Conservation (phyloP, 2,113 vertebrate genomes). For the Sporophila hypoxantha region DNA sequence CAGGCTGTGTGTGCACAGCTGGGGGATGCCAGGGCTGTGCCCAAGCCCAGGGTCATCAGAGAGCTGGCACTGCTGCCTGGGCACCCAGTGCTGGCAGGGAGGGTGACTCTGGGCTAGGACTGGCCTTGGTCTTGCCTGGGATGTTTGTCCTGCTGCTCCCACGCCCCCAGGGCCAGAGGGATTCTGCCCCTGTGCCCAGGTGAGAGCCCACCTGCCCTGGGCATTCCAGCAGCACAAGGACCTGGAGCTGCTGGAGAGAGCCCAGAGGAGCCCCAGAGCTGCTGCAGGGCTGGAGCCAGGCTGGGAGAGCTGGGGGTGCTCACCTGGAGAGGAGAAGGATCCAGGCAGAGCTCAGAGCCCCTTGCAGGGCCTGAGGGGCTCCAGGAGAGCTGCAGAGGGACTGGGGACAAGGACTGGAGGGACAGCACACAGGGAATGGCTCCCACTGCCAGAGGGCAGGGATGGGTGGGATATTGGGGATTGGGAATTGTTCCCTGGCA, state of each 20-base stretch:
- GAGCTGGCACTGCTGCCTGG: not conserved
- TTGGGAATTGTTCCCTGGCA: no score
- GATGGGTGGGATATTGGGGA: no score
- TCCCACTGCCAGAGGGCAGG: not conserved
- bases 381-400: not conserved
- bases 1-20: not conserved
- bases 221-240: not conserved
- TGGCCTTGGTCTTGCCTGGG: no score
- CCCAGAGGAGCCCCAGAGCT: not conserved
- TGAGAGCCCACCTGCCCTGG: not conserved
- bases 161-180: rapidly evolving
- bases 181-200: not conserved
- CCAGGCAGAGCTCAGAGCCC: not conserved
- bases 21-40: not conserved
- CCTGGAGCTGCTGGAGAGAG: rapidly evolving
- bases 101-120: no score
- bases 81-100: not conserved
- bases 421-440: not conserved
- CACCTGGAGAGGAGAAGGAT: not conserved
- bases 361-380: not conserved
- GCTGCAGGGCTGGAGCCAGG: not conserved
- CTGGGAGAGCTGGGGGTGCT: not conserved
- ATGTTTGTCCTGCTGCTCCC: not conserved
- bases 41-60: not conserved
- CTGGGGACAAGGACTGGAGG: not conserved